These are phyloP conservation scores for Epizoanthus ramosus DNA, from an alignment of 92 coral and sea anemone species.

Conservation along the genomic window DNA sequence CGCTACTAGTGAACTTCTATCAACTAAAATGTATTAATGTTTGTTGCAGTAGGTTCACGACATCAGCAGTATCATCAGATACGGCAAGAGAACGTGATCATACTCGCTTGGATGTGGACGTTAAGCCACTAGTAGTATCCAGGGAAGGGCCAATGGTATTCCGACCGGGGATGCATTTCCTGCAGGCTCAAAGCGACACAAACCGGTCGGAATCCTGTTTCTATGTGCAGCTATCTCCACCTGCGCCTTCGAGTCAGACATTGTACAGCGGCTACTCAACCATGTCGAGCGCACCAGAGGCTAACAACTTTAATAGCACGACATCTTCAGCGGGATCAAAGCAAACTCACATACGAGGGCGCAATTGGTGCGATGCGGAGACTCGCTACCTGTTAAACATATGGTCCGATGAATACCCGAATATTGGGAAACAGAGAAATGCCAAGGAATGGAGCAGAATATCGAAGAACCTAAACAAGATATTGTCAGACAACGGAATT, in stretches of 20 bases:
- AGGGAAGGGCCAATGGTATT: slow-evolving; percentile 22
- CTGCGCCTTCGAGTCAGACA: slow-evolving; percentile 6
- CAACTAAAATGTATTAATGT: too few species aligned
- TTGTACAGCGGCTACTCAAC: slow-evolving; percentile 40
- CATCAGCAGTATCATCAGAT: too few species aligned
- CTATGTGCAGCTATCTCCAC: slow-evolving; percentile 32
- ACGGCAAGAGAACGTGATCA: too few species aligned
- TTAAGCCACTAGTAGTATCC: slow-evolving; percentile 2
- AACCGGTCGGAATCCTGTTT: slow-evolving; percentile 28
- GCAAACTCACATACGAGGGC: slow-evolving; percentile 49
- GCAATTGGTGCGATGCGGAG: slow-evolving; percentile 68
- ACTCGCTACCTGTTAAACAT: slow-evolving; percentile 54
- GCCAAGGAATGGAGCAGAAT: slow-evolving; percentile 61
- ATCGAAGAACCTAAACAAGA: slow-evolving; percentile 54
- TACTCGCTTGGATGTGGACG: not conserved
- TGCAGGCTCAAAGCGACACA: slow-evolving; percentile 8
- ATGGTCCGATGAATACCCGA: slow-evolving; percentile 58
- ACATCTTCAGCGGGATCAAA: slow-evolving; percentile 42
- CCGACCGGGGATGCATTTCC: slow-evolving; percentile 29
- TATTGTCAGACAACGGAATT: slow-evolving; percentile 57
- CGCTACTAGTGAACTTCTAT: too few species aligned
- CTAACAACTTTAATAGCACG: not conserved
- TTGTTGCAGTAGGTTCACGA: too few species aligned
- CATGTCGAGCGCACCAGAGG: slow-evolving; percentile 7
- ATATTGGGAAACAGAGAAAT: slow-evolving; percentile 58